Conservation (phyloP, 1,140 invertebrate species). For the Battus philenor region DNA sequence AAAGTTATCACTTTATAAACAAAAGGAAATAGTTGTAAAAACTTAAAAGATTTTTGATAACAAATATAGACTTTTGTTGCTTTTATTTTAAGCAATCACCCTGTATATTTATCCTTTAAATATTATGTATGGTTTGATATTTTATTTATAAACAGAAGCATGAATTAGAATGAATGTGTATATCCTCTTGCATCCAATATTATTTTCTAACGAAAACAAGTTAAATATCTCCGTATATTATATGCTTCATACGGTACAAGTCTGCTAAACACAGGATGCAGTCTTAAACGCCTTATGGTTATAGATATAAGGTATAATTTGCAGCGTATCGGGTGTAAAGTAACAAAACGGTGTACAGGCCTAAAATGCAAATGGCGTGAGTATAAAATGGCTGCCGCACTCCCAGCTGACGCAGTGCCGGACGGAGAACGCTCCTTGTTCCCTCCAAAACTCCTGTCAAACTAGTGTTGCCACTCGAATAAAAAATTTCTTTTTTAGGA, state of each 20-base stretch:
- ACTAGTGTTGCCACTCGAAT: slow-evolving; percentile 47
- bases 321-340: background rate
- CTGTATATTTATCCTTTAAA: too few species aligned
- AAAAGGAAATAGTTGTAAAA: too few species aligned
- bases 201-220: too few species aligned
- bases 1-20: too few species aligned
- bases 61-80: too few species aligned
- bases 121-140: too few species aligned
- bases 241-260: background rate
- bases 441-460: slow-evolving; percentile 50
- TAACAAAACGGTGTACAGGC: slow-evolving; percentile 1
- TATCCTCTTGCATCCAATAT: too few species aligned
- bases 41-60: too few species aligned
- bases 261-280: background rate
- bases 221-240: too few species aligned
- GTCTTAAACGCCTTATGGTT: background rate
- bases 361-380: slow-evolving; percentile 33
- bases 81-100: too few species aligned
- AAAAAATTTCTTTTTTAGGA: slow-evolving; percentile 48
- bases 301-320: slow-evolving; percentile 5
- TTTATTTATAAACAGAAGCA: too few species aligned
- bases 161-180: too few species aligned
- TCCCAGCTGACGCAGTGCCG: slow-evolving; percentile 39
- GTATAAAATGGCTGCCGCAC: slow-evolving; percentile 44
- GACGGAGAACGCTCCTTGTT: slow-evolving; percentile 37